A percentile compares a stretch with the other conserved stretches of the same genome.
Evolutionary conservation across 2,797 vertebrate species (phyloP).

Genomic region (Ceyx erithaca): DNA sequence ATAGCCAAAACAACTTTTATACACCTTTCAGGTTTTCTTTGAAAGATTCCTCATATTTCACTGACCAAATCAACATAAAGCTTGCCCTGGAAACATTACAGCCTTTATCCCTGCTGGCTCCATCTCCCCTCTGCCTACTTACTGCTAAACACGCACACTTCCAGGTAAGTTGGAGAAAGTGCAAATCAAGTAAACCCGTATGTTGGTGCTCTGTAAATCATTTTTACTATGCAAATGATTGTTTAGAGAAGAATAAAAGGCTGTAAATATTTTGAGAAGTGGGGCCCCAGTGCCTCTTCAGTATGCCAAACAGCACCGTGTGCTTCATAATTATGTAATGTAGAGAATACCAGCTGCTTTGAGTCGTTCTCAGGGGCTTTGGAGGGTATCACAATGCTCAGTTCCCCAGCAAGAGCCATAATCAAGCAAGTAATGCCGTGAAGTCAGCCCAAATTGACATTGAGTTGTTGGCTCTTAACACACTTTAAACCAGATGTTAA

Average conservation of each 20-base stretch:
- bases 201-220: slow-evolving; percentile 65
- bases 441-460: slow-evolving; percentile 78
- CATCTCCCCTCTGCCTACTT: slow-evolving; percentile 34
- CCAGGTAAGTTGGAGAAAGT: slow-evolving; percentile 47
- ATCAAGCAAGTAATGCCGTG: slow-evolving; percentile 70
- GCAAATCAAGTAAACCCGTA: slow-evolving; percentile 57
- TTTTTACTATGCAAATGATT: slow-evolving; percentile 82
- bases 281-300: slow-evolving; percentile 80
- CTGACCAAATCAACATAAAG: not conserved
- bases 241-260: slow-evolving; percentile 83
- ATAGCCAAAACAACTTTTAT: not conserved
- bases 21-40: not conserved
- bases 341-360: slow-evolving; percentile 81
- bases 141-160: slow-evolving; percentile 44
- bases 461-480: slow-evolving; percentile 76
- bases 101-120: not conserved
- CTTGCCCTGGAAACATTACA: not conserved
- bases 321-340: slow-evolving; percentile 80
- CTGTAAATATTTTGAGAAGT: slow-evolving; percentile 86
- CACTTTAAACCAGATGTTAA: slow-evolving; percentile 77
- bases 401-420: slow-evolving; percentile 72
- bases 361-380: slow-evolving; percentile 77
- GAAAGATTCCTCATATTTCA: not conserved
- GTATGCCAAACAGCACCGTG: slow-evolving; percentile 71
- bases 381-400: slow-evolving; percentile 70